Conservation (phyloP, 2,888 invertebrate species). For the Athrips mouffetella region DNA sequence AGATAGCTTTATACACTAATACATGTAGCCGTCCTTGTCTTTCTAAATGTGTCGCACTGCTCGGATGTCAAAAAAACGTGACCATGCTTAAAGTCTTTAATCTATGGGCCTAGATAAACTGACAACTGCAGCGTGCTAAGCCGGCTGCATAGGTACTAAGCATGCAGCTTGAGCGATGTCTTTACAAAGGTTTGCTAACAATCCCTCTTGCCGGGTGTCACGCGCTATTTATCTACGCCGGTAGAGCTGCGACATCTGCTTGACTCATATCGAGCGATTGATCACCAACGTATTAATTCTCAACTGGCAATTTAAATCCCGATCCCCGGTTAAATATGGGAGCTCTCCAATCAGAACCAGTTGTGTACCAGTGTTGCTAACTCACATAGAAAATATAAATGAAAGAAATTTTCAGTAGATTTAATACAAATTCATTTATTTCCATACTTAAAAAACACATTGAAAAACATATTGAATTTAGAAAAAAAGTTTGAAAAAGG, state of each 20-base stretch:
- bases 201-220: not conserved
- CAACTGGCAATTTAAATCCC: conserved; percentile 9
- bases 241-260: conserved; percentile 37
- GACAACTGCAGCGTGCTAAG: too few species aligned
- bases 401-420: too few species aligned
- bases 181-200: not conserved
- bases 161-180: not conserved
- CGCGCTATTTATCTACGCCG: conserved; percentile 6
- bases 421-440: too few species aligned
- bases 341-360: not conserved
- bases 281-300: conserved; percentile 44
- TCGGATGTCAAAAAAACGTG: too few species aligned
- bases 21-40: too few species aligned
- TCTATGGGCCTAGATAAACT: too few species aligned
- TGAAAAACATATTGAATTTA: too few species aligned
- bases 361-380: too few species aligned
- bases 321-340: not conserved
- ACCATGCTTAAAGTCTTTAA: not conserved
- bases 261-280: conserved; percentile 44
- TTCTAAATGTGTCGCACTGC: too few species aligned
- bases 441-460: too few species aligned
- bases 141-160: not conserved
- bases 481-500: too few species aligned
- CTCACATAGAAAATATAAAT: not conserved
- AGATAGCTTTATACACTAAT: too few species aligned